Base-by-base conservation (phyloP, 1,140 invertebrate genomes). In the Drosophila kanapiae region DNA sequence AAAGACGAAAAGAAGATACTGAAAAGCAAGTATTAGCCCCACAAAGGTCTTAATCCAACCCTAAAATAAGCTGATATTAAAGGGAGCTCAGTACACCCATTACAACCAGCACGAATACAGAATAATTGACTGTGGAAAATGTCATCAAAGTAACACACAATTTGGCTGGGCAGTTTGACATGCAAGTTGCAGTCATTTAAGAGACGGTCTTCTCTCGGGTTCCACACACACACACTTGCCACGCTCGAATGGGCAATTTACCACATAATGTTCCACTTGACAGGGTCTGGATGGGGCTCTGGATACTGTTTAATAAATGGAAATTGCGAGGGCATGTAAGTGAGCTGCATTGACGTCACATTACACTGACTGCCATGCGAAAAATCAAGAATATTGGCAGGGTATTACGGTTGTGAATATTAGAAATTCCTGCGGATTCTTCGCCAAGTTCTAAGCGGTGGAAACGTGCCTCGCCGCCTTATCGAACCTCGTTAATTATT, bases 221-320 rank as follows among this genome's bases (percentile, higher is more conserved):
- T 72, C 47, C 61, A 42, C 45, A 23, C 51, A 35, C 51, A 23
- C 23, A 23, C 23, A 23, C 29, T 42, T 37, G 4, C 51, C 69
- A 35, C 37, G 70, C 70, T 72, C 67, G 31, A 72, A 38, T 60
- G 70, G 70, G 1, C 68, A 71, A 71, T 72, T 72, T 71, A 58
- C 69, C 42, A 40, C 69, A 71, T 48, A 59, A 72, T 59, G 6
- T 14, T 4, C 33, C 33, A 54, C 13, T 37, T 54, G 18, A 33
- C n/a, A 16, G 16, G 37, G 16, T 6, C 10, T 14, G 14, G 38
- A 6, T 3, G 18, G 31, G 14, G 51, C 33, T 14, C 31, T 35
- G 18, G 33, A 23, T 23, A 37, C 10, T n/a, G 67, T 33, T 48
- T 14, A 60, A 31, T 49, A 72, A 72, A 58, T 42, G 49, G 3